Conservation (phyloP, 2,113 vertebrate species). For the Hylia prasina region DNA sequence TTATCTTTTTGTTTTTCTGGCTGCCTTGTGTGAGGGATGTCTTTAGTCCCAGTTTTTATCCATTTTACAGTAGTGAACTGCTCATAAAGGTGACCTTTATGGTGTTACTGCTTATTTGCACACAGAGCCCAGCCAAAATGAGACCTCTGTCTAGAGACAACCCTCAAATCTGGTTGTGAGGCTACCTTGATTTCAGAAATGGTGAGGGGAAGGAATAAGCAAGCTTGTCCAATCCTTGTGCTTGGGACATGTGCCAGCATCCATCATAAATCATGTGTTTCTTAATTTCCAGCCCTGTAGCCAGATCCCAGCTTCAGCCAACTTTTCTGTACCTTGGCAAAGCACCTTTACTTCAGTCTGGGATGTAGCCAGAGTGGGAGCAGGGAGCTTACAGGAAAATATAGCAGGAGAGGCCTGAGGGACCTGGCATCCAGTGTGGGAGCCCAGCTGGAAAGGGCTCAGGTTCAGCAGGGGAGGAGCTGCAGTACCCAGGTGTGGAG, state of each 20-base stretch:
- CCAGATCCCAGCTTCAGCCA: background rate
- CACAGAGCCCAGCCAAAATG: background rate
- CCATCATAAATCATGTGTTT: background rate
- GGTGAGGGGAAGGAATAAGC: background rate
- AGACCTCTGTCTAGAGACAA: background rate
- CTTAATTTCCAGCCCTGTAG: background rate
- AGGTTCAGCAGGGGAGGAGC: background rate
- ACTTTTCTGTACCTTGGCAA: background rate
- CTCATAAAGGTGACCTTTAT: background rate
- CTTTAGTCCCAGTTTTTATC: background rate
- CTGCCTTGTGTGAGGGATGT: background rate
- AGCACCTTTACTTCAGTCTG: slow-evolving; percentile 18
- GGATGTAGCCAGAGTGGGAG: background rate
- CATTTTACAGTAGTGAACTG: background rate
- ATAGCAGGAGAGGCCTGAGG: background rate
- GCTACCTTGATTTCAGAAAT: background rate
- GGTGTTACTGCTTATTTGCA: background rate
- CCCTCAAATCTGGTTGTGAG: background rate
- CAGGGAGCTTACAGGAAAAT: background rate
- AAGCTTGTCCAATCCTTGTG: background rate
- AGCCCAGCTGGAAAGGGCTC: slow-evolving; percentile 17
- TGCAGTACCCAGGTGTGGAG: background rate
- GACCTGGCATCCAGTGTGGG: background rate
- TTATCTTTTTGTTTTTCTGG: background rate
- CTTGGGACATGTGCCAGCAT: background rate